These are phyloP conservation scores for Zosterops hypoxanthus DNA, from an alignment of 2,113 vertebrate species.

Conservation along the genomic window DNA sequence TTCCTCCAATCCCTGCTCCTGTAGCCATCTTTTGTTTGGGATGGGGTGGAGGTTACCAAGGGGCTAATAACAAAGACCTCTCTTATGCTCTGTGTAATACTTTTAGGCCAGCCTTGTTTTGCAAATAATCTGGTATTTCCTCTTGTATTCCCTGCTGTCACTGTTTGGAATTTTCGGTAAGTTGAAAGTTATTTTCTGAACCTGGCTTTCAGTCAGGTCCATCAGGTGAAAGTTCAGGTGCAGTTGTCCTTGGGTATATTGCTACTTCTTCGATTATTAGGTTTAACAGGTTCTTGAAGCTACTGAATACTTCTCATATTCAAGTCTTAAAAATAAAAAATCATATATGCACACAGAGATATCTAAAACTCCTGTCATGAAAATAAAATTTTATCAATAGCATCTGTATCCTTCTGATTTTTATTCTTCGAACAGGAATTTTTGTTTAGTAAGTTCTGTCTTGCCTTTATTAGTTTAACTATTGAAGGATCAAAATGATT, in stretches of 20 bases:
- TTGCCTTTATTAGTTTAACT: not conserved
- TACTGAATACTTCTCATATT: not conserved
- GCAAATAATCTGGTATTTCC: conserved; percentile 57
- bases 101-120: conserved; percentile 21
- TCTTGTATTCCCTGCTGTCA: conserved; percentile 56
- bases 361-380: not conserved
- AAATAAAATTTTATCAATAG: not conserved
- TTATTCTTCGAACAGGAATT: not conserved
- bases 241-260: not conserved
- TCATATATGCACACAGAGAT: not conserved
- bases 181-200: conserved; percentile 35
- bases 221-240: not conserved
- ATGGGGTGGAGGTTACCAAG: not conserved
- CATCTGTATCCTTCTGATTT: not conserved
- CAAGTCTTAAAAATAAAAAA: not conserved
- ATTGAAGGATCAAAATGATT: not conserved
- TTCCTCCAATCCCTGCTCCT: not conserved
- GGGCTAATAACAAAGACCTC: not conserved
- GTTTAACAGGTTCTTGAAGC: not conserved
- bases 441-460: not conserved
- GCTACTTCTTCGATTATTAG: not conserved
- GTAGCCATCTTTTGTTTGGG: not conserved
- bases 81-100: not conserved
- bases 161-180: conserved; percentile 53
- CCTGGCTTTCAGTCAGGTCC: not conserved